Evolutionary conservation across 2,797 vertebrate species (phyloP).

Genomic region (Lophius americanus): DNA sequence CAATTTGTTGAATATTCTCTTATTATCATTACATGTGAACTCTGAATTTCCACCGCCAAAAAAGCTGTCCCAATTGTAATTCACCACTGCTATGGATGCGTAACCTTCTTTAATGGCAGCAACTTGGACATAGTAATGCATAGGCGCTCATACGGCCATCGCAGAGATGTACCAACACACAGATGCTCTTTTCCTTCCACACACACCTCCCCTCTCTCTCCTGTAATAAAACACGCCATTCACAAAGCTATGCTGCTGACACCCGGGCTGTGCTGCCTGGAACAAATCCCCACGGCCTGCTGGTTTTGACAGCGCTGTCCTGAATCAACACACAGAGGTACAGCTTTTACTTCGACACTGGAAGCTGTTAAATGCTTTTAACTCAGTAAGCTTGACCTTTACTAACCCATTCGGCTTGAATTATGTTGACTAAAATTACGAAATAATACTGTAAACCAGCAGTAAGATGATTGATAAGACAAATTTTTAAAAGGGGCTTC

Average conservation of each 20-base stretch:
- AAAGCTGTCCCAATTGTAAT: too few species aligned
- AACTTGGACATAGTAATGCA: conserved; percentile 17
- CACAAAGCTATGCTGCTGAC: conserved; percentile 66
- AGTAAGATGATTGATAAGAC: not conserved
- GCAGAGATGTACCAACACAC: conserved; percentile 20
- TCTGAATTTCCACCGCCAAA: too few species aligned
- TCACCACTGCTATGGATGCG: too few species aligned
- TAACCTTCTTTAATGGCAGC: not conserved
- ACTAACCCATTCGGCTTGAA: conserved; percentile 32
- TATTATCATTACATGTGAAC: too few species aligned
- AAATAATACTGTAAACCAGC: conserved; percentile 12
- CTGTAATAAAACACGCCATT: conserved; percentile 78
- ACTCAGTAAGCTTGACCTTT: conserved; percentile 23
- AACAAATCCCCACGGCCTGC: conserved; percentile 57
- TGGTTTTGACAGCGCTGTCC: conserved; percentile 60
- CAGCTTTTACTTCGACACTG: conserved; percentile 58
- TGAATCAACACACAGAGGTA: conserved; percentile 66
- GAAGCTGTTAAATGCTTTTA: conserved; percentile 54
- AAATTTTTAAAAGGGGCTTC: not conserved
- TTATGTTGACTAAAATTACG: conserved; percentile 14
- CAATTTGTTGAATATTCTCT: too few species aligned
- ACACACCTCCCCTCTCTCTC: conserved; percentile 42
- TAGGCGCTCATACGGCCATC: conserved; percentile 18
- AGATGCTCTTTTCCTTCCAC: conserved; percentile 17
- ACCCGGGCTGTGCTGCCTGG: conserved; percentile 49